Conservation (phyloP, 2,888 invertebrate genomes). For the Hybos culiciformis region DNA sequence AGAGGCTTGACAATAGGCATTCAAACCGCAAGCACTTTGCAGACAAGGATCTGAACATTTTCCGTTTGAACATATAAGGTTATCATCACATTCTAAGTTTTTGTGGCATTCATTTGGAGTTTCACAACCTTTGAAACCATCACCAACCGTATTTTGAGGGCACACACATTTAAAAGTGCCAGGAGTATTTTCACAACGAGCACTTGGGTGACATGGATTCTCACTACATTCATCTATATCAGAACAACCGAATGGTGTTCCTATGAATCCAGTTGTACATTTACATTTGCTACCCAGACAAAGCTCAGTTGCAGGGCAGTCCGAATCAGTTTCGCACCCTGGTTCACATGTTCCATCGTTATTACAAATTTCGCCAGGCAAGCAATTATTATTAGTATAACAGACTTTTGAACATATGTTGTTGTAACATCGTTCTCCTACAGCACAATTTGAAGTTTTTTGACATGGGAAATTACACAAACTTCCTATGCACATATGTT, state of each 20-base stretch:
- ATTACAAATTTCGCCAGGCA: conserved; percentile 77
- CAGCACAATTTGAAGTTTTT: conserved; percentile 59
- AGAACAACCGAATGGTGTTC: conserved; percentile 57
- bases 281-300: conserved; percentile 62
- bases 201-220: conserved; percentile 62
- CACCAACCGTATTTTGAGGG: conserved; percentile 64
- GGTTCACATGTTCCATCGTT: conserved; percentile 63
- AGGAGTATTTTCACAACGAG: conserved; percentile 62
- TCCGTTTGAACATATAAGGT: conserved; percentile 57
- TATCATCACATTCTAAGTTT: conserved; percentile 60
- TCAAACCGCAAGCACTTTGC: conserved; percentile 54
- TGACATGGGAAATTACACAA: conserved; percentile 67
- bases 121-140: conserved; percentile 57
- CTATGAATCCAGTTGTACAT: conserved; percentile 62
- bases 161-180: conserved; percentile 74
- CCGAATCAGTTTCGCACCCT: conserved; percentile 69
- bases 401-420: conserved; percentile 73
- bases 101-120: conserved; percentile 61
- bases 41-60: conserved; percentile 75
- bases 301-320: conserved; percentile 66
- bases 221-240: conserved; percentile 75
- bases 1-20: conserved; percentile 60
- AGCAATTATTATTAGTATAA: conserved; percentile 77
- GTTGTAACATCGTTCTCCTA: conserved; percentile 70
- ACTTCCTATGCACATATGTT: conserved; percentile 63